Conservation (phyloP, 1,140 invertebrate genomes). For the Gonioctena quinquepunctata region DNA sequence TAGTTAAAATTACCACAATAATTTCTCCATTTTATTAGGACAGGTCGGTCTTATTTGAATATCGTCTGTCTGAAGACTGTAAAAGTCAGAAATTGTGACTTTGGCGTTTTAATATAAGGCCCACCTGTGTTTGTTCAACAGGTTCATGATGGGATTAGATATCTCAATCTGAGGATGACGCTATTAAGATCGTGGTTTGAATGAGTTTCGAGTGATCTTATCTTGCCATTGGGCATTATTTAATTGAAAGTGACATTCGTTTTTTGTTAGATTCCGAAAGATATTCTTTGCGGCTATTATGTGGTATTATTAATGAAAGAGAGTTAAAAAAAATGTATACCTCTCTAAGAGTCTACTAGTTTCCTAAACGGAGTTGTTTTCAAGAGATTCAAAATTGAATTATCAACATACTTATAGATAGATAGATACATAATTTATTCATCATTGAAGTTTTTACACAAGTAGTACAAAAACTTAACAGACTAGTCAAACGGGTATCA, state of each 20-base stretch:
- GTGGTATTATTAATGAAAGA: no score
- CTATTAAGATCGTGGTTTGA: neutral
- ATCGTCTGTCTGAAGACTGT: conserved; percentile 4
- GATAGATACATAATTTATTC: no score
- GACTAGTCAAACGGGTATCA: no score
- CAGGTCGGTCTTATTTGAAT: conserved; percentile 8
- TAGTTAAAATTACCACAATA: conserved; percentile 7
- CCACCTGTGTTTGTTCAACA: conserved; percentile 10
- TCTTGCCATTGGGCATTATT: neutral
- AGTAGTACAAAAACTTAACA: no score
- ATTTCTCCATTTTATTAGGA: conserved; percentile 3
- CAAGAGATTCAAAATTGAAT: no score
- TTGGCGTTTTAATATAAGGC: neutral
- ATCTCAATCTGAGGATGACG: neutral
- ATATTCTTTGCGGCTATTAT: no score
- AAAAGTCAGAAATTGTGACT: conserved; percentile 3
- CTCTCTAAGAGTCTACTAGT: no score
- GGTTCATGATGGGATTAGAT: neutral
- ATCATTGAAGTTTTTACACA: no score
- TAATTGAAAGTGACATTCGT: neutral
- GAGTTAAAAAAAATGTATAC: no score
- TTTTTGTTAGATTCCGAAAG: no score
- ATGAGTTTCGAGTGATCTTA: conserved; percentile 3
- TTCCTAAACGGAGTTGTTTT: no score
- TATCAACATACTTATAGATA: no score